These are phyloP conservation scores for rat (Rattus norvegicus) DNA, from an alignment of 2,113 vertebrate species.

Conservation along the genomic window DNA sequence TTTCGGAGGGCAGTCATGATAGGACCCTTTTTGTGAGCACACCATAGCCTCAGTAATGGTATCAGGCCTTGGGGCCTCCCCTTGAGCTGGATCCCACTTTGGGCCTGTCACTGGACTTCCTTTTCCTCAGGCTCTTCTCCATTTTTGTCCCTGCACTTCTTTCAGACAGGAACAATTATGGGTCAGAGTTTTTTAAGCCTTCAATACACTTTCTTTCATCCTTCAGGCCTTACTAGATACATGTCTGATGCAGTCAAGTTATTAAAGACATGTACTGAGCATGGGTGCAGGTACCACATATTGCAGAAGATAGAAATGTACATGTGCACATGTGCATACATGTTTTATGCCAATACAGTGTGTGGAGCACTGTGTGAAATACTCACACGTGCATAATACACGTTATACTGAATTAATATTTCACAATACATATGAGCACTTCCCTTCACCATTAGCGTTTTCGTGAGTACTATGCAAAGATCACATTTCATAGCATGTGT, in stretches of 20 bases:
- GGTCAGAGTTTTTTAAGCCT: neutral
- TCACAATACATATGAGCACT: neutral
- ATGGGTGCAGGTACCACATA: neutral
- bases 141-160: too few species aligned
- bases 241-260: neutral
- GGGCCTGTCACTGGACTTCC: too few species aligned
- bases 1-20: too few species aligned
- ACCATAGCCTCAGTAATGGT: too few species aligned
- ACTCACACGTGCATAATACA: neutral
- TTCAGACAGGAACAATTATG: too few species aligned
- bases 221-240: neutral
- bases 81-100: too few species aligned
- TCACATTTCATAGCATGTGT: neutral
- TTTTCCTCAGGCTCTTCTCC: too few species aligned
- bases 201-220: constrained; percentile 2
- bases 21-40: too few species aligned
- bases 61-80: too few species aligned
- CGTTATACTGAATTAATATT: neutral
- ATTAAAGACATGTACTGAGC: neutral
- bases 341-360: neutral
- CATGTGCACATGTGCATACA: neutral
- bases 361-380: neutral
- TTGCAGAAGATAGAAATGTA: neutral
- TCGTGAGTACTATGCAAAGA: neutral
- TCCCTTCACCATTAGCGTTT: neutral